Evolutionary conservation across 2,888 invertebrate species (phyloP).

Genomic region (Perdita meconis): DNA sequence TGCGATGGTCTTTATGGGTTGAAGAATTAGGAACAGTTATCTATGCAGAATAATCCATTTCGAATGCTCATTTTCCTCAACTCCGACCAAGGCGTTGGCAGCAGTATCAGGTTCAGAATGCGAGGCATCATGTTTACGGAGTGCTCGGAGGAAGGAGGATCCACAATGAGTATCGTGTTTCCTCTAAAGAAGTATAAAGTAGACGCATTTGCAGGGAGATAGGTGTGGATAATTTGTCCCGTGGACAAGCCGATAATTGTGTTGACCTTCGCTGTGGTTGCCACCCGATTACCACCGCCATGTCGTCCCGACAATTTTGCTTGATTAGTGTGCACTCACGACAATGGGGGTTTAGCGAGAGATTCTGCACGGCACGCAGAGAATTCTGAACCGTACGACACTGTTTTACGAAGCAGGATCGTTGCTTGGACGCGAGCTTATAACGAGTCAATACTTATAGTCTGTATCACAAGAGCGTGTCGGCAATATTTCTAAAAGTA

Average conservation of each 20-base stretch:
- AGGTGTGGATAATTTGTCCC: conserved; percentile 65
- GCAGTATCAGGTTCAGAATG: not conserved
- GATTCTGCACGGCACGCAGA: conserved; percentile 29
- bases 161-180: conserved; percentile 15
- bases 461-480: too few relatives aligned
- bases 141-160: not conserved
- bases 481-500: too few relatives aligned
- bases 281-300: conserved; percentile 65
- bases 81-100: too few relatives aligned
- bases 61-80: too few relatives aligned
- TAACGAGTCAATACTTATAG: too few relatives aligned
- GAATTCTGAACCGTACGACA: conserved; percentile 9
- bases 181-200: conserved; percentile 6
- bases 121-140: not conserved
- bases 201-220: conserved; percentile 42
- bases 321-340: conserved; percentile 56
- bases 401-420: too few relatives aligned
- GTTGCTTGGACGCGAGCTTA: too few relatives aligned
- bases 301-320: conserved; percentile 58
- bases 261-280: conserved; percentile 71
- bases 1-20: too few relatives aligned
- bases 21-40: too few relatives aligned
- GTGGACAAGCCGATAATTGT: conserved; percentile 68
- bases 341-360: conserved; percentile 52
- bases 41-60: too few relatives aligned